phyloP scores from a whole-genome alignment of 2,113 vertebrate species.

The Clupea harengus region DNA sequence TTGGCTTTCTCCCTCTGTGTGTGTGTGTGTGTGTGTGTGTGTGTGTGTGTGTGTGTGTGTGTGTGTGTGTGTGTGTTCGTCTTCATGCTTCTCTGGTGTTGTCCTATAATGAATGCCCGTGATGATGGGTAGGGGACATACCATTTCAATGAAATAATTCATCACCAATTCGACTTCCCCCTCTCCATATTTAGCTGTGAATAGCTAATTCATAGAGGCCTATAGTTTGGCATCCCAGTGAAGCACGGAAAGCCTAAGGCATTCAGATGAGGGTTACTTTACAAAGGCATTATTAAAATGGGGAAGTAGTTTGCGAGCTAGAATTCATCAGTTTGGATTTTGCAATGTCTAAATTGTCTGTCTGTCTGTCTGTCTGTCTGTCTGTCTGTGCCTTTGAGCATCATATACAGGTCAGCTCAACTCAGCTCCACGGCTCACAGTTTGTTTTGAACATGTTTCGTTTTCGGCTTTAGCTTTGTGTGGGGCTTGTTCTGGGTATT shows the following conservation, averaged over 20 bases:
- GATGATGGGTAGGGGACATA: not conserved
- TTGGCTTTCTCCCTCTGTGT: not conserved
- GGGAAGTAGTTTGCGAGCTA: no score
- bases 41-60: not conserved
- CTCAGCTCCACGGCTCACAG: not conserved
- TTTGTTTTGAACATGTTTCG: not conserved
- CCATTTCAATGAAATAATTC: not conserved
- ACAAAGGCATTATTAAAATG: no score
- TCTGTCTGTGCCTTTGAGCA: not conserved
- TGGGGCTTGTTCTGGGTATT: not conserved
- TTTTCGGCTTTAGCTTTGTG: not conserved
- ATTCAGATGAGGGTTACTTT: no score
- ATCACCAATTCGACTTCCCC: not conserved
- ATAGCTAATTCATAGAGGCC: not conserved
- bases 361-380: not conserved
- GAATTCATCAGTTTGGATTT: no score
- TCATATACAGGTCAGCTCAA: not conserved
- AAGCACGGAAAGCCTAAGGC: no score
- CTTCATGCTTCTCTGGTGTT: not conserved
- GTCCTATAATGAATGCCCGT: not conserved
- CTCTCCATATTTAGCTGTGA: not conserved
- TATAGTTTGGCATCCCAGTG: not conserved
- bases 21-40: slow-evolving; percentile 21
- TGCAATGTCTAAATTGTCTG: not conserved
- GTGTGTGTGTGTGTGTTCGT: slow-evolving; percentile 9